phyloP scores from a whole-genome alignment of 1,140 invertebrate genomes.

The Glossosoma conforme region DNA sequence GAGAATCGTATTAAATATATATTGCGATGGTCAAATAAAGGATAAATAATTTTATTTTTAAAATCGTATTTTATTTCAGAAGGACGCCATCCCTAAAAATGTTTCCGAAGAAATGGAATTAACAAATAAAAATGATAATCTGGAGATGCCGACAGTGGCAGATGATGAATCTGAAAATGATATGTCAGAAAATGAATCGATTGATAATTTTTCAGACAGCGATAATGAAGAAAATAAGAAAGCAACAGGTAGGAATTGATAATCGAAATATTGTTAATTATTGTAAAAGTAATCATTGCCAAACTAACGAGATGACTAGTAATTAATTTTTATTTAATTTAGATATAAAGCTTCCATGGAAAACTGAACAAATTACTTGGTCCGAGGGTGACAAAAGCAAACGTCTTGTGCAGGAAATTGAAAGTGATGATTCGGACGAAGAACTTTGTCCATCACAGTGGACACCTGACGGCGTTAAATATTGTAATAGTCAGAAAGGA shows the following conservation, averaged over 20 bases:
- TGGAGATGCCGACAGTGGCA: neutral
- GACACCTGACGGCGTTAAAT: too few species aligned
- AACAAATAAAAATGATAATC: neutral
- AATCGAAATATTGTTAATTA: neutral
- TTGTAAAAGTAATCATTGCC: neutral
- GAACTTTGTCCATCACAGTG: too few species aligned
- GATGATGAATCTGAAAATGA: constrained; percentile 21
- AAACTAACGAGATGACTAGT: neutral
- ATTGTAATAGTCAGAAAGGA: neutral
- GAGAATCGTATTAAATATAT: neutral
- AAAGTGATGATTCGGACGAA: constrained; percentile 7
- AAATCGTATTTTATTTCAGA: neutral
- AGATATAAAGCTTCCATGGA: constrained; percentile 25
- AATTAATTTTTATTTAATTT: constrained; percentile 1
- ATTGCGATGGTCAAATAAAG: neutral
- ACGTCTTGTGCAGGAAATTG: constrained; percentile 40
- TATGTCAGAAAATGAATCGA: constrained; percentile 18
- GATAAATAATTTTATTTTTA: neutral
- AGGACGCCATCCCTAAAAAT: neutral
- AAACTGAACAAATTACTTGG: constrained; percentile 26
- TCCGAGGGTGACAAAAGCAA: constrained; percentile 29
- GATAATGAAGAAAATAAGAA: neutral
- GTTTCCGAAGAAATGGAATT: neutral
- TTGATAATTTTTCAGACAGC: neutral
- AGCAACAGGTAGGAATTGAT: neutral